Conservation (phyloP, 2,888 invertebrate genomes). For the Nemotelus pantherinus region DNA sequence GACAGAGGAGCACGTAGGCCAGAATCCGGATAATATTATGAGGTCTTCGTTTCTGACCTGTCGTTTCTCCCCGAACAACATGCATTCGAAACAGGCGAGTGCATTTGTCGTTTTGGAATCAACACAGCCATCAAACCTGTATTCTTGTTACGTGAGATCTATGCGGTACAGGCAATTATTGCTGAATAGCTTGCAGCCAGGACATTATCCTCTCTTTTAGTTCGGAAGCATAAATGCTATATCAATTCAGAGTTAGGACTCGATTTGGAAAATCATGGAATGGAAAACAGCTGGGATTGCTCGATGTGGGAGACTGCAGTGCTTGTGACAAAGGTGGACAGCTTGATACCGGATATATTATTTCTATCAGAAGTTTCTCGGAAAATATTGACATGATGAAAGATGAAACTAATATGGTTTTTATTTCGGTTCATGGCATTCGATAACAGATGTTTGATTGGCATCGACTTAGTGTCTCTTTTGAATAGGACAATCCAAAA, state of each 20-base stretch:
- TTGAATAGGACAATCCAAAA: no score
- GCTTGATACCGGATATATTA: no score
- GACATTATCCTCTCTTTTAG: slow-evolving; percentile 11
- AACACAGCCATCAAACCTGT: not conserved
- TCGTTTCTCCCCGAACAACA: not conserved
- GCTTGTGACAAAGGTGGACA: no score
- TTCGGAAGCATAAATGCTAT: slow-evolving; percentile 19
- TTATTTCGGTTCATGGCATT: no score
- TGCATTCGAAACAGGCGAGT: not conserved
- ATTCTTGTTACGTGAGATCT: not conserved
- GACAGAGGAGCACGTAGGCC: slow-evolving; percentile 25
- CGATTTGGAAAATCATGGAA: not conserved
- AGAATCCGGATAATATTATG: slow-evolving; percentile 24
- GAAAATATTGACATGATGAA: no score
- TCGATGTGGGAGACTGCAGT: no score
- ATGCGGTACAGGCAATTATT: slow-evolving; percentile 28
- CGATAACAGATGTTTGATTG: no score
- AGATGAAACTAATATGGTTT: no score
- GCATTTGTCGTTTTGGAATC: slow-evolving; percentile 3
- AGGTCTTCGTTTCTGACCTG: not conserved
- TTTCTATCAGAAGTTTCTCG: no score
- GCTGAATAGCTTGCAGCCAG: slow-evolving; percentile 12
- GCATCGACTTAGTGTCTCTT: no score
- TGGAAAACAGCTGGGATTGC: not conserved
- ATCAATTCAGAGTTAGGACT: not conserved